These are phyloP conservation scores for Leucophenga montana DNA, from an alignment of 2,888 invertebrate genomes.

Conservation along the genomic window DNA sequence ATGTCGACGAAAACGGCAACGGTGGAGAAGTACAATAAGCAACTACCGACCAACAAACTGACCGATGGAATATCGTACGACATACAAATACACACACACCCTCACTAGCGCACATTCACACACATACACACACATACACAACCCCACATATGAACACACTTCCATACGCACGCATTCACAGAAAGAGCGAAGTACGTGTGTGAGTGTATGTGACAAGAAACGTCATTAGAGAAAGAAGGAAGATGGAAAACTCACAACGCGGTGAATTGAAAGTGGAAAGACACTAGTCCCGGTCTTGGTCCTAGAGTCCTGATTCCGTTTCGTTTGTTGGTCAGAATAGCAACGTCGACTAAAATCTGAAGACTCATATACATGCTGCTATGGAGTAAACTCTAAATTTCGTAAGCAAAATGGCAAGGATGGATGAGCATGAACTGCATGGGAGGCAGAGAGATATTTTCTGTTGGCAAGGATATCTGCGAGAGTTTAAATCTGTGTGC, in stretches of 20 bases:
- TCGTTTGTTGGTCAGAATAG: slow-evolving; percentile 28
- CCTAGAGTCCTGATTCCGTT: slow-evolving; percentile 11
- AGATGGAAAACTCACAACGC: slow-evolving; percentile 26
- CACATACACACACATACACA: background rate
- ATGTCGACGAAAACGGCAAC: slow-evolving; percentile 56
- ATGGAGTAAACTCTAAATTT: slow-evolving; percentile 61
- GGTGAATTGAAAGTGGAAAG: slow-evolving; percentile 50
- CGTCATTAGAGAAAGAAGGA: slow-evolving; percentile 25
- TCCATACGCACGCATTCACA: background rate
- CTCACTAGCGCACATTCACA: background rate
- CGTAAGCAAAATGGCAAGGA: slow-evolving; percentile 61
- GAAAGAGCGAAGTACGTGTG: background rate
- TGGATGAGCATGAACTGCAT: slow-evolving; percentile 27
- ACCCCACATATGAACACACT: background rate
- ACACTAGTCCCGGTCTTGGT: slow-evolving; percentile 27
- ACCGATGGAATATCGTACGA: slow-evolving; percentile 2
- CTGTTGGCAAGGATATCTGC: background rate
- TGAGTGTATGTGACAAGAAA: slow-evolving; percentile 12
- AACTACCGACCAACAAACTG: slow-evolving; percentile 17
- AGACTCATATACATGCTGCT: slow-evolving; percentile 47
- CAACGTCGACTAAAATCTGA: slow-evolving; percentile 59
- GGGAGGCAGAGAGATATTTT: no score
- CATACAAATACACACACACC: background rate
- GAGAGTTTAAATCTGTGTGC: slow-evolving; percentile 33
- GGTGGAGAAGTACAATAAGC: background rate